Conservation (phyloP, 53 echinoderm and acorn worm species). For the Antedon mediterranea region DNA sequence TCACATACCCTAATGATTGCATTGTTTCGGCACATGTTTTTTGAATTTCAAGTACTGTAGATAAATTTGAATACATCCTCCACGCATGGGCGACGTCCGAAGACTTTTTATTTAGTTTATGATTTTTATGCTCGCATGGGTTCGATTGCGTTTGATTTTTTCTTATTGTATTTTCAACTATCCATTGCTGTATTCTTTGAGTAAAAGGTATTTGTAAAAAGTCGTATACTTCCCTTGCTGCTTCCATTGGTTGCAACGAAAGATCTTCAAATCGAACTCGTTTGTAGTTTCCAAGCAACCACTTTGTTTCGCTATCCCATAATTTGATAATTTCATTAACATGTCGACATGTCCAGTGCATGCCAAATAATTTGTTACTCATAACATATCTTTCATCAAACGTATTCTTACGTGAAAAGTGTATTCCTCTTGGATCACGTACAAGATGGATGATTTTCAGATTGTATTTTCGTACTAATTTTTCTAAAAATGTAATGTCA, state of each 20-base stretch:
- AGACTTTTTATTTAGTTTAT: neutral
- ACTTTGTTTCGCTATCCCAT: neutral
- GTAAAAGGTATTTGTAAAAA: neutral
- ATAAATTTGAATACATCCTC: neutral
- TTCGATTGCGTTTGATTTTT: neutral
- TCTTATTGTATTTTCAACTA: neutral
- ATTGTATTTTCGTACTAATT: slow-evolving; percentile 1
- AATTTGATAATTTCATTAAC: neutral
- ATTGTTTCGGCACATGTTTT: neutral
- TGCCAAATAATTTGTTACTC: neutral
- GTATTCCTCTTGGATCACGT: slow-evolving; percentile 20
- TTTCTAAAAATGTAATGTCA: neutral
- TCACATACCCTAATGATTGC: neutral
- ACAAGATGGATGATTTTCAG: slow-evolving; percentile 24
- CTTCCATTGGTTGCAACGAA: neutral
- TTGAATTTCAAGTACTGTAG: neutral
- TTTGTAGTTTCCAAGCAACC: neutral
- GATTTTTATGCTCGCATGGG: neutral
- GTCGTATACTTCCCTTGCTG: neutral
- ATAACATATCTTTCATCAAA: neutral
- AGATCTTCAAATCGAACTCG: neutral
- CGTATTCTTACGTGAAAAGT: neutral
- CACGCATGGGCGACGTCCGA: neutral
- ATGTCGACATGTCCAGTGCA: neutral
- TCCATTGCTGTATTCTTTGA: neutral